Evolutionary conservation across 2,113 vertebrate genomes (phyloP), one percentile per base, ranked within the genome.

Genomic region (Halichoerus grypus): DNA sequence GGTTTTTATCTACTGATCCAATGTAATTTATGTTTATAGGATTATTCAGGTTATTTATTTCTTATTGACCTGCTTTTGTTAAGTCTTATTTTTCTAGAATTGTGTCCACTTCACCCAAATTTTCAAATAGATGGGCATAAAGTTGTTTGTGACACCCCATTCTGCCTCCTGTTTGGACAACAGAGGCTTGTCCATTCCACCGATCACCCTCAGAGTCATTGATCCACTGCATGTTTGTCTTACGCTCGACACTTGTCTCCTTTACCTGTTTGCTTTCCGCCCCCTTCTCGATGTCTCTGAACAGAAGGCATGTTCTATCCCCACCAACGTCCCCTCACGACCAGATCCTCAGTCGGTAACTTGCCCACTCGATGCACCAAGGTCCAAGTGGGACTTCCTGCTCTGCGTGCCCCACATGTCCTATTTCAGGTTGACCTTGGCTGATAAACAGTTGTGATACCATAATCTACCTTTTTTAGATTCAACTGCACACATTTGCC

Each of bases 331-430:
- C 71, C 71, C 36, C 39, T 39, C 71, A 26, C 3, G 1, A 7
- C 72, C 3, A 4, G 39, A 26, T 7, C 22, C 36, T 7, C 1
- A 36, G 69, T 36, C 4, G 2, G 36, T 24, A 5, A 11, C 22
- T 26, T 0, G 7, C 33, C 46, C 21, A 2, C 42, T 18, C 2
- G 11, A 15, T 7, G 3, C 11, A 4, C 28, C 15, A 1, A 4
- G 16, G 21, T 19, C 13, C 24, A 22, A 18, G 2, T 2, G 13
- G 59, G 51, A 22, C 8, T 11, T 2, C 31, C 3, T 0, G 21
- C 69, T 1, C 15, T 4, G 1, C 1, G 18, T 1, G 13, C 42
- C 16, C 42, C 18, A 19, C 0, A 0, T 9, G 5, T 19, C 18
- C 36, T 12, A 1, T 0, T 4, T 28, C 22, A 13, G 13, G 12